phyloP scores from a whole-genome alignment of 2,888 invertebrate genomes.

The Drosophila helvetica region DNA sequence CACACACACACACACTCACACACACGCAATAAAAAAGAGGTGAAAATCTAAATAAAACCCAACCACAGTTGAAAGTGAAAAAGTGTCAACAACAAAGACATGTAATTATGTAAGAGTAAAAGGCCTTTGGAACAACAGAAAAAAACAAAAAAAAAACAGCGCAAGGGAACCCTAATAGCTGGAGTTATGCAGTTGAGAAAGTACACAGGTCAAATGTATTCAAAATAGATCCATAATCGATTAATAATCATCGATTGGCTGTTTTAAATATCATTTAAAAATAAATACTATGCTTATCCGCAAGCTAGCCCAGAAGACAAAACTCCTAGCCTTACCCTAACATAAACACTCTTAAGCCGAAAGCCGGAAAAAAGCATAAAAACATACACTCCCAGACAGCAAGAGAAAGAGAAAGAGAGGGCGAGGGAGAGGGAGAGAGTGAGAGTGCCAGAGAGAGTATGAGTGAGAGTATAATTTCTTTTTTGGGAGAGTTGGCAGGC shows the following conservation, averaged over 20 bases:
- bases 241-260: constrained; percentile 35
- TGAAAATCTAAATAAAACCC: constrained; percentile 34
- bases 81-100: constrained; percentile 26
- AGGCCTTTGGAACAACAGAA: constrained; percentile 4
- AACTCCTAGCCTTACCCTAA: constrained; percentile 44
- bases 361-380: constrained; percentile 49
- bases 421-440: constrained; percentile 20
- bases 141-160: constrained; percentile 33
- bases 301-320: background rate
- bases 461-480: constrained; percentile 30
- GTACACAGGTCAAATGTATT: background rate
- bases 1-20: background rate
- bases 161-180: constrained; percentile 15
- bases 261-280: background rate
- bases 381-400: constrained; percentile 39
- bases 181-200: background rate
- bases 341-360: constrained; percentile 52
- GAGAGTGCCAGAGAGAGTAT: constrained; percentile 29
- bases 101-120: constrained; percentile 2
- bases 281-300: background rate
- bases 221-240: background rate
- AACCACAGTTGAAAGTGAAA: constrained; percentile 34
- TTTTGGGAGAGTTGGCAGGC: constrained; percentile 54
- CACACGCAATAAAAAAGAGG: constrained; percentile 22
- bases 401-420: constrained; percentile 25